A percentile compares a stretch with the other conserved stretches of the same genome.
Evolutionary conservation across 2,113 vertebrate species (phyloP).

Genomic region (Tachuris rubrigastra): DNA sequence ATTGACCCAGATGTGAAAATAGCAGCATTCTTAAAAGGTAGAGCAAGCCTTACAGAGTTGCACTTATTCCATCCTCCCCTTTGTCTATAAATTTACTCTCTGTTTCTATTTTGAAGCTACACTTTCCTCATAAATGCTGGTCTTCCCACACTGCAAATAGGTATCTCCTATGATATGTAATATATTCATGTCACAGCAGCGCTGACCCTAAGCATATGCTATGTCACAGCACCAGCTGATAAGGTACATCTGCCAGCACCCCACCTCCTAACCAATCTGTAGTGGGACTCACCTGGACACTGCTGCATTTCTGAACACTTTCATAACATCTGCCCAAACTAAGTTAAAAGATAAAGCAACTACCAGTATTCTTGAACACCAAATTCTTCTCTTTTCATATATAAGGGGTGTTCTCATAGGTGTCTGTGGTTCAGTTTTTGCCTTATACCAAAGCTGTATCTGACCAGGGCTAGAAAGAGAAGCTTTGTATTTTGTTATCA

Average conservation of each 20-base stretch:
- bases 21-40: slow-evolving; percentile 16
- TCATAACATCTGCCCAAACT: background rate
- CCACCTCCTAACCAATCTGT: background rate
- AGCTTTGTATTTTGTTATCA: background rate
- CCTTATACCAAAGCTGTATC: background rate
- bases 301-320: background rate
- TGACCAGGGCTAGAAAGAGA: background rate
- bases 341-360: background rate
- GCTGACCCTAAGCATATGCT: background rate
- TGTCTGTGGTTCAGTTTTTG: background rate
- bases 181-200: background rate
- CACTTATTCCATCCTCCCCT: background rate
- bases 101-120: background rate
- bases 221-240: background rate
- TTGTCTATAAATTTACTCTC: background rate
- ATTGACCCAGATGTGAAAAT: background rate
- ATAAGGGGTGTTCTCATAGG: background rate
- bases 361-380: background rate
- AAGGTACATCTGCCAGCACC: background rate
- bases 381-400: background rate
- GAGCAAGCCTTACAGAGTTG: background rate
- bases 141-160: background rate
- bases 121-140: background rate
- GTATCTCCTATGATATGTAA: background rate
- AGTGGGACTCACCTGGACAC: background rate